Evolutionary conservation across 37 sponge, comb jelly and placozoan species (phyloP), one percentile per base, ranked within the genome.

Genomic region (Petrosia ficiformis): DNA sequence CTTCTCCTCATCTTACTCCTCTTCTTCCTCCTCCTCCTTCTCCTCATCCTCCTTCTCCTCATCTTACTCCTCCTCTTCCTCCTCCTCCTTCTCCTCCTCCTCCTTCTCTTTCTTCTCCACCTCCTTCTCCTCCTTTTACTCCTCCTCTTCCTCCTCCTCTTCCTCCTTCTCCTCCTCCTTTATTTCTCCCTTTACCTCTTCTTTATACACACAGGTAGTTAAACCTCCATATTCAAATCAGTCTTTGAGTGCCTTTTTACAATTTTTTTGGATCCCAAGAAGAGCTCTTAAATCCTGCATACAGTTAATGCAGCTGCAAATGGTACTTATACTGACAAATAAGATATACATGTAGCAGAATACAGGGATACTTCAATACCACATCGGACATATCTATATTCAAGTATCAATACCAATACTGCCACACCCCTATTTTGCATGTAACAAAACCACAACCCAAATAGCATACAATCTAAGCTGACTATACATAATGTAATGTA

Each of bases 91-190:
- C 72, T 39, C 57, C 80, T 28, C 76, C 80, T n/a, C 59, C 41
- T 28, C 41, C 44, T 21, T 52, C 39, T 6, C 28, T 42, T 32
- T 48, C 41, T 19, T 37, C 72, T 26, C 68, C 80, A 30, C 59
- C 57, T 30, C 64, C 68, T 5, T 26, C 57, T 1, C 65, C 76
- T n/a, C 74, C 42, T 35, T 71, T 81, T 22, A 59, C 81, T 0
- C 76, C 76, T 19, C 71, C 61, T 35, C 73, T 86, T 19, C 29
- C 54, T 54, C 11, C 80, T 40, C 33, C 61, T 2, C 71, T 86
- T 35, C 42, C 72, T 39, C 57, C 80, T 28, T 71, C 80, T n/a
- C 59, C 41, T 28, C 41, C 44, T 21, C 44, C 39, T 6, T 26
- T 42, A 31, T 48, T 34, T 19, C 42, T 35, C 77, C 87, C 16